Evolutionary conservation across 64 coral and sea anemone species (phyloP).

Genomic region (Pachyseris speciosa): DNA sequence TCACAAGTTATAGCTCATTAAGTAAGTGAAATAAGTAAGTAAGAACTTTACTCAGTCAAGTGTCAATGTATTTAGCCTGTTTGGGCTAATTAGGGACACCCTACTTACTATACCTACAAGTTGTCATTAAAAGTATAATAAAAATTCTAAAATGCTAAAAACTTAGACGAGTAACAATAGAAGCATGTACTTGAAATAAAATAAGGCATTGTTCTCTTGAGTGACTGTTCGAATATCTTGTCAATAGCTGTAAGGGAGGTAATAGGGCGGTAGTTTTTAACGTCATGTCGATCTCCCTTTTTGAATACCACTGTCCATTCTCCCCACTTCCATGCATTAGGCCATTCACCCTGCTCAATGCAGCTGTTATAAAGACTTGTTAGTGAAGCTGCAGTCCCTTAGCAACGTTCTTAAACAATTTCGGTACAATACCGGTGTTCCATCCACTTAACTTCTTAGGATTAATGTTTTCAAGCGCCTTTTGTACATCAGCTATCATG

Average conservation of each 20-base stretch:
- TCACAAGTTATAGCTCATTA: too few relatives aligned
- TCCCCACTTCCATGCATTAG: slow-evolving; percentile 13
- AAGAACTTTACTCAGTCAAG: too few relatives aligned
- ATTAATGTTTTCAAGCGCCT: slow-evolving; percentile 14
- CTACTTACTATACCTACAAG: too few relatives aligned
- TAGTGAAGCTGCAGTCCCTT: background rate
- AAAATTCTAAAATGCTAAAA: too few relatives aligned
- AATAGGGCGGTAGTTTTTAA: slow-evolving; percentile 21
- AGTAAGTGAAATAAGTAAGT: too few relatives aligned
- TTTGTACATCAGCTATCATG: background rate
- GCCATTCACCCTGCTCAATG: slow-evolving; percentile 1
- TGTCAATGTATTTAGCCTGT: too few relatives aligned
- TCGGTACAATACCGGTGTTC: slow-evolving; percentile 16
- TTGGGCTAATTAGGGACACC: too few relatives aligned
- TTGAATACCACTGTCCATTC: slow-evolving; percentile 18
- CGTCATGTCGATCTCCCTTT: background rate
- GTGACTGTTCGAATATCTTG: slow-evolving; percentile 20
- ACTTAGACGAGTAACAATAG: too few relatives aligned
- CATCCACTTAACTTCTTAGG: slow-evolving; percentile 37
- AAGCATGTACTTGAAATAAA: too few relatives aligned
- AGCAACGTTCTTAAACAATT: slow-evolving; percentile 2
- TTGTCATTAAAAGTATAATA: too few relatives aligned
- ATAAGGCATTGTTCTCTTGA: background rate
- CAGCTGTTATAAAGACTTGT: background rate
- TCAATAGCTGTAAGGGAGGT: background rate